Evolutionary conservation across 30 jellyfish, hydroid and myxozoan species (phyloP).

Genomic region (Chironex yamaguchii): DNA sequence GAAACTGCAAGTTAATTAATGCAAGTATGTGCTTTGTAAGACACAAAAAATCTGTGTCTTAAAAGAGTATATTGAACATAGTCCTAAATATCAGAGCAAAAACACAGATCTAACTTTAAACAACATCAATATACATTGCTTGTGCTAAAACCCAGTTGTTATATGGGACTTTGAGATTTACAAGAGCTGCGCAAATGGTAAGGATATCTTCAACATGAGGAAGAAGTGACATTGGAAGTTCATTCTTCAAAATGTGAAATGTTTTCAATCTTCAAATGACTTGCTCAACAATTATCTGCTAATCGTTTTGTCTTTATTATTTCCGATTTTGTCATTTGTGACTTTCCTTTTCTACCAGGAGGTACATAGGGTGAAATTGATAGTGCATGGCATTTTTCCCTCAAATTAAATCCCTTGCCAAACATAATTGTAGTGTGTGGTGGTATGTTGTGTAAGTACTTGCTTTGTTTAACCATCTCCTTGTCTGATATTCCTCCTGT

Average conservation of each 20-base stretch:
- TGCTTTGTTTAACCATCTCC: conserved; percentile 15
- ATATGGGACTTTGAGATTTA: too few species aligned
- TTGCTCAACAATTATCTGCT: conserved; percentile 64
- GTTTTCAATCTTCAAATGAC: conserved; percentile 55
- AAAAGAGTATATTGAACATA: too few species aligned
- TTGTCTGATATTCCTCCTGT: conserved; percentile 45
- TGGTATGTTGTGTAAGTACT: conserved; percentile 23
- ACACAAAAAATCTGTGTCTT: too few species aligned
- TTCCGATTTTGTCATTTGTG: conserved; percentile 8
- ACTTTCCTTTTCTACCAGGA: conserved; percentile 46
- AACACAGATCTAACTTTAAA: too few species aligned
- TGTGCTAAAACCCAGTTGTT: too few species aligned
- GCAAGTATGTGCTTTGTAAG: too few species aligned
- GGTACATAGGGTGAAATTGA: conserved; percentile 12
- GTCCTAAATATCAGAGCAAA: too few species aligned
- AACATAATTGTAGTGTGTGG: conserved; percentile 11
- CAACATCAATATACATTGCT: too few species aligned
- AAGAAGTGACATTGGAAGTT: conserved; percentile 35
- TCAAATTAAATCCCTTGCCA: conserved; percentile 35
- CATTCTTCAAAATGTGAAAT: conserved; percentile 35
- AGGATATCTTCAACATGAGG: conserved; percentile 33
- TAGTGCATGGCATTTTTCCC: conserved; percentile 39
- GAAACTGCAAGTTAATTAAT: too few species aligned
- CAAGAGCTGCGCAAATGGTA: conserved; percentile 55
- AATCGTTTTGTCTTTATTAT: conserved; percentile 5